Conservation (phyloP, 2,797 vertebrate genomes). For the Allochrocebus solatus region DNA sequence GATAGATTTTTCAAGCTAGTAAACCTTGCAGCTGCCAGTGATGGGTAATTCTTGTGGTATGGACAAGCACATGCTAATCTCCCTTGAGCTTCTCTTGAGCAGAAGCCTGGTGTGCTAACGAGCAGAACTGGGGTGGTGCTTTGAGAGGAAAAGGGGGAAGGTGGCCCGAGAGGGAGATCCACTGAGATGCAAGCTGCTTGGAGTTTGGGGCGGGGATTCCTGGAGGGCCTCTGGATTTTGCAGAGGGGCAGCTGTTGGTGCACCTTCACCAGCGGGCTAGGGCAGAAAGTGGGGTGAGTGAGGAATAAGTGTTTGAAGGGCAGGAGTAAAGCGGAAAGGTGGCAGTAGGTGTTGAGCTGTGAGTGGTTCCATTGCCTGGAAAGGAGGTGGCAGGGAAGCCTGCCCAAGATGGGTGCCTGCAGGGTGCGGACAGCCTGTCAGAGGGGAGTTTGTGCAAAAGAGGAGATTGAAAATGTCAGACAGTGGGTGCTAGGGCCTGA, state of each 20-base stretch:
- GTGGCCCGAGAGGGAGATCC: not conserved
- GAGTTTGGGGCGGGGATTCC: not conserved
- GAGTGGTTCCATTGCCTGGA: not conserved
- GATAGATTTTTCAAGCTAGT: not conserved
- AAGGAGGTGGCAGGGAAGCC: not conserved
- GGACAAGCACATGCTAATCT: not conserved
- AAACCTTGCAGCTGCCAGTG: not conserved
- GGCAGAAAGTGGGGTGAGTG: not conserved
- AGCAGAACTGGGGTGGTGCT: not conserved
- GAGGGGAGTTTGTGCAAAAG: not conserved
- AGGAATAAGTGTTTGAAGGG: not conserved
- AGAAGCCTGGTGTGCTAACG: not conserved
- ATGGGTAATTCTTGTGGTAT: not conserved
- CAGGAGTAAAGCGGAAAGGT: not conserved
- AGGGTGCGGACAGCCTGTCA: not conserved
- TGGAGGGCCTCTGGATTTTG: not conserved
- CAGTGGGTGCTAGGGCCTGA: not conserved
- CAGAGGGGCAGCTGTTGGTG: not conserved
- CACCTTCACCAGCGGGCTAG: not conserved
- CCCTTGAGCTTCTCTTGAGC: not conserved
- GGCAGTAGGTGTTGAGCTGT: not conserved
- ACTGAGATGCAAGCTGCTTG: not conserved
- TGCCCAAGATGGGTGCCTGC: not conserved
- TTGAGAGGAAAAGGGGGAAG: not conserved
- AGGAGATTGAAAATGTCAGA: not conserved